phyloP scores from a whole-genome alignment of 2,888 invertebrate genomes.

The Saturnia pavonia region DNA sequence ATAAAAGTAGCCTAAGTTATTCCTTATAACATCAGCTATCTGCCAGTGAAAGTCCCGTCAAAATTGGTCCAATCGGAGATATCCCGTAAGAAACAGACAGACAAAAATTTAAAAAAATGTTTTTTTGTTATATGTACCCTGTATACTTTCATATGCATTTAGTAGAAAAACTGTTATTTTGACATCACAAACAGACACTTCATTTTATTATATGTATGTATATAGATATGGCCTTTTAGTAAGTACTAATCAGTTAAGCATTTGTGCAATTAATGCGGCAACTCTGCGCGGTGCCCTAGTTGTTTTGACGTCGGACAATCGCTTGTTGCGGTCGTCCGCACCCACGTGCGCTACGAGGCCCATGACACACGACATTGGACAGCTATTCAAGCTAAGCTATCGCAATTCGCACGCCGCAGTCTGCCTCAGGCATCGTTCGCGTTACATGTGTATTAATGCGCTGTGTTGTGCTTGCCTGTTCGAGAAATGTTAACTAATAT shows the following conservation, averaged over 20 bases:
- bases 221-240: background rate
- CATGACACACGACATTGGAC: slow-evolving; percentile 30
- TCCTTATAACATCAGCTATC: too few relatives aligned
- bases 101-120: too few relatives aligned
- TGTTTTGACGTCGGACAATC: slow-evolving; percentile 54
- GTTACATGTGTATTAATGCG: slow-evolving; percentile 46
- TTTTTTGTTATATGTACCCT: too few relatives aligned
- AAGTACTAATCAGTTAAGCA: background rate
- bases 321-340: slow-evolving; percentile 30
- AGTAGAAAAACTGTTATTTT: too few relatives aligned
- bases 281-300: slow-evolving; percentile 24
- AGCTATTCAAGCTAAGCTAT: slow-evolving; percentile 33
- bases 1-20: too few relatives aligned
- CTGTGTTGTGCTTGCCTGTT: slow-evolving; percentile 35
- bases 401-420: slow-evolving; percentile 51
- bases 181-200: too few relatives aligned
- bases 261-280: background rate
- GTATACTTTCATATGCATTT: too few relatives aligned
- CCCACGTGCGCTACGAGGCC: slow-evolving; percentile 70
- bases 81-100: too few relatives aligned
- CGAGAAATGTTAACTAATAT: slow-evolving; percentile 59
- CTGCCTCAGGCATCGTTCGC: slow-evolving; percentile 58
- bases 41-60: too few relatives aligned
- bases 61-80: too few relatives aligned
- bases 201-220: too few relatives aligned